phyloP scores from a whole-genome alignment of 2,888 invertebrate genomes.

The Hermodice carunculata region DNA sequence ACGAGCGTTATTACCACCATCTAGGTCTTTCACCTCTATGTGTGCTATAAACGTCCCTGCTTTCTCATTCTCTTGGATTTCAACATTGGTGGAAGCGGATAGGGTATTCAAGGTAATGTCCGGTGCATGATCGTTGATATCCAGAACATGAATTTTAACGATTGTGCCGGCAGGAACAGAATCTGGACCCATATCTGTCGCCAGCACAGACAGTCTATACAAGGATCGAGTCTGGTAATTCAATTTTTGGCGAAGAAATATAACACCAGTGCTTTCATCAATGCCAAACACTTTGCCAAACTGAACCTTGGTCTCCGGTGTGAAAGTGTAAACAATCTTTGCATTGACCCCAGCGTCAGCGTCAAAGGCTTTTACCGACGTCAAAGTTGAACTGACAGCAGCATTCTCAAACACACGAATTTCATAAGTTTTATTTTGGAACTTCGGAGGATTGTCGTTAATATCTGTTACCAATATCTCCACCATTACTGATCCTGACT shows the following conservation, averaged over 20 bases:
- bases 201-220: constrained; percentile 34
- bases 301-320: constrained; percentile 20
- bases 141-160: constrained; percentile 49
- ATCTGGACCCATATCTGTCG: constrained; percentile 46
- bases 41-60: constrained; percentile 79
- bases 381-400: constrained; percentile 21
- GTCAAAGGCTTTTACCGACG: constrained; percentile 34
- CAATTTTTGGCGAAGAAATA: constrained; percentile 29
- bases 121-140: constrained; percentile 56
- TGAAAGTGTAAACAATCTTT: constrained; percentile 31
- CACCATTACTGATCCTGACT: constrained; percentile 30
- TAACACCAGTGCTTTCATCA: constrained; percentile 24
- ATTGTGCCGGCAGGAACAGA: constrained; percentile 43
- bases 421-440: constrained; percentile 34
- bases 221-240: constrained; percentile 32
- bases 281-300: constrained; percentile 40
- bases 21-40: constrained; percentile 86
- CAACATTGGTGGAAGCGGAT: constrained; percentile 38
- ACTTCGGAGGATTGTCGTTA: constrained; percentile 39
- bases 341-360: constrained; percentile 35
- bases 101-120: constrained; percentile 49
- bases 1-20: constrained; percentile 86
- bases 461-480: constrained; percentile 35
- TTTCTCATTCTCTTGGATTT: constrained; percentile 87
- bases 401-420: constrained; percentile 33